Evolutionary conservation across 2,888 invertebrate species (phyloP), one percentile per base, ranked within the genome.

Genomic region (Polydrusus tereticollis): DNA sequence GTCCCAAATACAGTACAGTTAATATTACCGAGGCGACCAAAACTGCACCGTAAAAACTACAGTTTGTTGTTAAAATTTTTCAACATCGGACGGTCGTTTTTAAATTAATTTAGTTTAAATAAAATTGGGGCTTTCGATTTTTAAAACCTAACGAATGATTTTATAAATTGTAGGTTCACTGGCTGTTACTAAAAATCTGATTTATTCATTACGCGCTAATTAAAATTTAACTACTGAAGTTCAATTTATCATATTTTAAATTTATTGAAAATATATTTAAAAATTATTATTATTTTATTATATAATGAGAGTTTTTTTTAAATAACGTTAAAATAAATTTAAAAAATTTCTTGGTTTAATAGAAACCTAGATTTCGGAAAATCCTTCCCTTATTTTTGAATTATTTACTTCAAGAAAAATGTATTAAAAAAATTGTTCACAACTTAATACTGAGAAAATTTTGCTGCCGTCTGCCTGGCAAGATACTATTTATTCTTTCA

Each of bases 11-110:
- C 69, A 41, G 50, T 68, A 64, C 67, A 62, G 67, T 67, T 60
- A 71, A 72, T 72, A 67, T 66, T 71, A 60, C 59, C 65, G 36
- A 59, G 14, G 64, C 59, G 50, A 64, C 64, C 70, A 65, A 59
- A 64, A 63, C 63, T 69, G 63, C 20, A 57, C 69, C 63, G 38
- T 33, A 52, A 57, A 69, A 69, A 69, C 62, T 55, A 69, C 50
- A 26, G 69, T 58, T 20, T 52, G 18, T 47, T 47, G 67, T 50
- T 36, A 50, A 59, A 68, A 68, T 36, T 66, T 36, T 59, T 50
- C 33, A 59, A 50, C 50, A 14, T 10, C 59, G 60, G n/a, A 6
- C 59, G 60, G n/a, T 4, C 29, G 38, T 41, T 59, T 43, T 59
- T 26, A 68, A 68, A 68, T 68, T 59, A 59, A 60, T 68, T 59